Evolutionary conservation across 2,113 vertebrate species (phyloP), one percentile per base, ranked within the genome.

Genomic region (Mesoclemmys tuberculata): DNA sequence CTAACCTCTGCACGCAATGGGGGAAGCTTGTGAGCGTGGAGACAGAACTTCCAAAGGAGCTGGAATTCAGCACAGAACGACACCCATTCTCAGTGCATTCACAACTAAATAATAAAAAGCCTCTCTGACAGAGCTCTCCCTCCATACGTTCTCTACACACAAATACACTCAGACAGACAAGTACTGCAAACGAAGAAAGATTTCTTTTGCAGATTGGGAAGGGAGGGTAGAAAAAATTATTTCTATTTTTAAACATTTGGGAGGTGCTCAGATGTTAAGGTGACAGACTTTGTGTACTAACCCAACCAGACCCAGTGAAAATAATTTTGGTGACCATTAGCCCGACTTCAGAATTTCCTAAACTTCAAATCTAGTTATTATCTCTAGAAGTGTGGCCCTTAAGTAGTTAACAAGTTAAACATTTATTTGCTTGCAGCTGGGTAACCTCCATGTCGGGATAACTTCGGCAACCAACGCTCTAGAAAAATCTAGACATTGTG

Each of bases 271-370:
- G 68, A 52, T 55, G 58, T 26, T 24, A 19, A 9, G 24, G 4
- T 48, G 11, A 48, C 3, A 29, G 58, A 4, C 5, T 44, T 38
- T 84, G 48, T 46, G 77, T 19, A 44, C 75, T 8, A 26, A 21
- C 1, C 16, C 52, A 58, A 13, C 10, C 1, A 4, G 21, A 12
- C 1, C 24, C 3, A 3, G 10, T 38, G 75, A 52, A 26, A 78
- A 38, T 1, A 11, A 7, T 41, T 56, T 1, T 2, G 1, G 0
- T 31, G 24, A 52, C 16, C 10, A 29, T 55, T 44, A 54, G 88
- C 35, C 51, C 85, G 6, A n/a, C 80, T 58, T 27, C 68, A 27
- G 52, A 4, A 58, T 29, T 5, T 4, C 3, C 4, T 2, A 46
- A 71, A 38, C 90, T 88, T 13, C 29, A 35, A 16, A 64, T 64